Evolutionary conservation across 2,888 invertebrate species (phyloP).

Genomic region (Lasioglossum figueresi): DNA sequence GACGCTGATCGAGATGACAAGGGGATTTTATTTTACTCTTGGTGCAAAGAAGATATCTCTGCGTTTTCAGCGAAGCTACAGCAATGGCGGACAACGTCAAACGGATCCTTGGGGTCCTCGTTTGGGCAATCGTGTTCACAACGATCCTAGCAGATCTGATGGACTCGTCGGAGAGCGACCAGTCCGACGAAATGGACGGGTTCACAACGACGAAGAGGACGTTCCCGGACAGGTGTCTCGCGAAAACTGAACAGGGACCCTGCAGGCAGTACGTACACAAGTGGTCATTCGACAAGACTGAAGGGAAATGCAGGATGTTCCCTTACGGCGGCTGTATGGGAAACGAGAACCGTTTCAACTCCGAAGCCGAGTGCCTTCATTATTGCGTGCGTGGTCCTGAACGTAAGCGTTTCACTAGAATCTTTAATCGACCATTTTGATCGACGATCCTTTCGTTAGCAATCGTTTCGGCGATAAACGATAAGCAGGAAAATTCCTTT

Average conservation of each 20-base stretch:
- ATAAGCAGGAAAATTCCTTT: too few relatives aligned
- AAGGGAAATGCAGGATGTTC: constrained; percentile 86
- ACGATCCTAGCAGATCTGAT: constrained; percentile 68
- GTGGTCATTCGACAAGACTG: constrained; percentile 87
- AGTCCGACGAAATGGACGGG: constrained; percentile 67
- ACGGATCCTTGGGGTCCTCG: constrained; percentile 79
- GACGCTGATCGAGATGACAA: too few relatives aligned
- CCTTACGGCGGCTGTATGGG: constrained; percentile 90
- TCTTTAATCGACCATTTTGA: background rate
- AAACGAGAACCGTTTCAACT: constrained; percentile 89
- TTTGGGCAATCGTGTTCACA: constrained; percentile 68
- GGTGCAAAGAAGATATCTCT: background rate
- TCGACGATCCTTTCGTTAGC: too few relatives aligned
- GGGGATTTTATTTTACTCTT: background rate
- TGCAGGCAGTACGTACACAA: constrained; percentile 88
- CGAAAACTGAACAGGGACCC: constrained; percentile 85
- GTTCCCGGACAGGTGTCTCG: constrained; percentile 84
- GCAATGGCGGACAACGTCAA: constrained; percentile 75
- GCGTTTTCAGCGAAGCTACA: constrained; percentile 76
- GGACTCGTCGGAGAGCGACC: constrained; percentile 72
- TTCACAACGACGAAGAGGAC: constrained; percentile 74
- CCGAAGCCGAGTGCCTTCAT: constrained; percentile 88
- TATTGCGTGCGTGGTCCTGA: constrained; percentile 87
- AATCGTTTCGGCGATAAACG: too few relatives aligned
- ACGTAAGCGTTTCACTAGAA: constrained; percentile 71